A percentile compares a stretch with the other conserved stretches of the same genome.
phyloP scores from a whole-genome alignment of 92 coral and sea anemone species.

The Umimayanthus kanabou region DNA sequence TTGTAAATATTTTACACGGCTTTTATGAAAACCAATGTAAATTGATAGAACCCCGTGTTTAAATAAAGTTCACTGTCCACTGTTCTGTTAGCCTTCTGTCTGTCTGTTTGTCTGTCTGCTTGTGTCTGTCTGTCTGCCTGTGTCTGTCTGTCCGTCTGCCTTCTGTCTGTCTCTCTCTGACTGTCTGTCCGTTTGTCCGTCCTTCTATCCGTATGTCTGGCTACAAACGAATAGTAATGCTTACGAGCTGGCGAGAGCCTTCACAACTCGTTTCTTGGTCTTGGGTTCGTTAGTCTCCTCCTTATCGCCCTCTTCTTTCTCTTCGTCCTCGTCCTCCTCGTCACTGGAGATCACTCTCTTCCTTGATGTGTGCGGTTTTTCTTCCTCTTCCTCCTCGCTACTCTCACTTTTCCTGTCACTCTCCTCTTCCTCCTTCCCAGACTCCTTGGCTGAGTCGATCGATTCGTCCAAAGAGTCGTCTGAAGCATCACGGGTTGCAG shows the following conservation, averaged over 20 bases:
- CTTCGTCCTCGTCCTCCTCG: conserved; percentile 14
- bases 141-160: too few species aligned
- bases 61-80: too few species aligned
- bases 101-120: too few species aligned
- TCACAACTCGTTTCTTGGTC: conserved; percentile 72
- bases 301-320: conserved; percentile 25
- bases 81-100: too few species aligned
- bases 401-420: conserved; percentile 24
- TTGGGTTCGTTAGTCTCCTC: conserved; percentile 52
- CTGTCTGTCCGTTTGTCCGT: neutral
- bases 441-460: neutral
- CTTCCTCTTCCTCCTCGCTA: conserved; percentile 37
- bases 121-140: too few species aligned
- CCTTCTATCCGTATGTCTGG: neutral
- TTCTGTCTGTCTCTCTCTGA: too few species aligned
- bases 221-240: conserved; percentile 7
- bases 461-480: conserved; percentile 42
- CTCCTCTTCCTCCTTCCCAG: conserved; percentile 4
- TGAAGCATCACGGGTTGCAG: conserved; percentile 3
- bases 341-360: conserved; percentile 40
- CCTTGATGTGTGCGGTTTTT: conserved; percentile 33
- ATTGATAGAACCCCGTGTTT: too few species aligned
- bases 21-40: too few species aligned
- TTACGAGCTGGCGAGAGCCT: conserved; percentile 92
- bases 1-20: too few species aligned